Evolutionary conservation across 92 coral and sea anemone species (phyloP).

Genomic region (Ricordea florida): DNA sequence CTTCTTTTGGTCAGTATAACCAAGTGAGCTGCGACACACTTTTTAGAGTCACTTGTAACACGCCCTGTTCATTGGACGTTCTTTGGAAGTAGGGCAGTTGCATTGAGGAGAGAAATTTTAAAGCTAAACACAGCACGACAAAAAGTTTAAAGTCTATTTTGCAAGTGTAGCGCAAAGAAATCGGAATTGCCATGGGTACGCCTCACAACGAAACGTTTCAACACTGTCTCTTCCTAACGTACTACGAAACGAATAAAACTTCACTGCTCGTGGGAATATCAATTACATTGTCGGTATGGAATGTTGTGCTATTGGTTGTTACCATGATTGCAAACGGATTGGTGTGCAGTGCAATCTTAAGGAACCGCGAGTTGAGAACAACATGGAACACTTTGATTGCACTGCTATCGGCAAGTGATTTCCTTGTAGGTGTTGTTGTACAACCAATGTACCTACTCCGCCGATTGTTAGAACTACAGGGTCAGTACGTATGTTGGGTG

Average conservation of each 20-base stretch:
- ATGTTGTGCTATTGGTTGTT: not conserved
- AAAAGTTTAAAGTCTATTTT: too few species aligned
- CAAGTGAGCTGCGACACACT: too few species aligned
- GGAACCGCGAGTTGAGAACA: not conserved
- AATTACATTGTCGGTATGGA: not conserved
- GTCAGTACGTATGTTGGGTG: conserved; percentile 7
- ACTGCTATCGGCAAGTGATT: not conserved
- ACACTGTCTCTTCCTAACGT: conserved; percentile 7
- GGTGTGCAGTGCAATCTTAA: conserved; percentile 11
- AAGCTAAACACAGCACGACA: too few species aligned
- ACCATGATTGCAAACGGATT: conserved; percentile 6
- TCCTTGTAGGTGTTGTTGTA: not conserved
- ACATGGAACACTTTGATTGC: not conserved
- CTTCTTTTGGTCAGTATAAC: too few species aligned
- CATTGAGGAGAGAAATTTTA: too few species aligned
- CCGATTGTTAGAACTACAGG: conserved; percentile 4
- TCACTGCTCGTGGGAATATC: not conserved
- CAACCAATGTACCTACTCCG: conserved; percentile 17
- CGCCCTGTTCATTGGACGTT: too few species aligned
- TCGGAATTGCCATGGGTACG: too few species aligned
- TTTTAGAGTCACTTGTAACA: too few species aligned
- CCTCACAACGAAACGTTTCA: too few species aligned
- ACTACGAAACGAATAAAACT: not conserved
- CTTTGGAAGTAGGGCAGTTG: too few species aligned
- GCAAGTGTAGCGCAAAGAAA: too few species aligned